Conservation (phyloP, 2,113 vertebrate species). For the Benitochromis conjunctus region DNA sequence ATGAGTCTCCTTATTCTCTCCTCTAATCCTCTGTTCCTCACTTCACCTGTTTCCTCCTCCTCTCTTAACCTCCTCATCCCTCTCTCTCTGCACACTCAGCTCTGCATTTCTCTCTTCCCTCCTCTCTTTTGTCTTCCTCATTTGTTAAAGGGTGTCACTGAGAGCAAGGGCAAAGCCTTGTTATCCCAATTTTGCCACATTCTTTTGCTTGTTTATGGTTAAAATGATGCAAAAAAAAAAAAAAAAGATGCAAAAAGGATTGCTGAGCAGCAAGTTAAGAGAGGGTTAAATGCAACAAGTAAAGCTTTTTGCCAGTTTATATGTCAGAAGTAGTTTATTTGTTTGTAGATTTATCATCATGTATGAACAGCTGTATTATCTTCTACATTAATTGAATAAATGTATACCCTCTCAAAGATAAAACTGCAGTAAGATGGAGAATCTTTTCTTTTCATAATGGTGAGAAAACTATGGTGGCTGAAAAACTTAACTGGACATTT, state of each 20-base stretch:
- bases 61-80: slow-evolving; percentile 31
- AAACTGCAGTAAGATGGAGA: background rate
- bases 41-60: slow-evolving; percentile 38
- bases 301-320: background rate
- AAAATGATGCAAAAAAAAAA: background rate
- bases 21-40: slow-evolving; percentile 24
- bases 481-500: background rate
- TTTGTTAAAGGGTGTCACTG: slow-evolving; percentile 48
- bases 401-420: background rate
- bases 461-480: background rate
- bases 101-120: slow-evolving; percentile 18
- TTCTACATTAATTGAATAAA: background rate
- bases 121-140: slow-evolving; percentile 32
- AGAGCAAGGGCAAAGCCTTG: slow-evolving; percentile 54
- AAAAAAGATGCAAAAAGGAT: background rate
- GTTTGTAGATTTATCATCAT: background rate
- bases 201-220: background rate
- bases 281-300: slow-evolving; percentile 12
- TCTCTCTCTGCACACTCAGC: slow-evolving; percentile 32
- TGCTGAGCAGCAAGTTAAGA: background rate
- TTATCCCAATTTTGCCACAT: background rate
- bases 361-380: background rate
- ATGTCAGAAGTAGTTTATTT: background rate
- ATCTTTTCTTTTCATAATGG: background rate
- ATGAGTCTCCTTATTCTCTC: slow-evolving; percentile 36